Evolutionary conservation across 2,113 vertebrate genomes (phyloP), one percentile per base, ranked within the genome.

Genomic region (Scomber colias): DNA sequence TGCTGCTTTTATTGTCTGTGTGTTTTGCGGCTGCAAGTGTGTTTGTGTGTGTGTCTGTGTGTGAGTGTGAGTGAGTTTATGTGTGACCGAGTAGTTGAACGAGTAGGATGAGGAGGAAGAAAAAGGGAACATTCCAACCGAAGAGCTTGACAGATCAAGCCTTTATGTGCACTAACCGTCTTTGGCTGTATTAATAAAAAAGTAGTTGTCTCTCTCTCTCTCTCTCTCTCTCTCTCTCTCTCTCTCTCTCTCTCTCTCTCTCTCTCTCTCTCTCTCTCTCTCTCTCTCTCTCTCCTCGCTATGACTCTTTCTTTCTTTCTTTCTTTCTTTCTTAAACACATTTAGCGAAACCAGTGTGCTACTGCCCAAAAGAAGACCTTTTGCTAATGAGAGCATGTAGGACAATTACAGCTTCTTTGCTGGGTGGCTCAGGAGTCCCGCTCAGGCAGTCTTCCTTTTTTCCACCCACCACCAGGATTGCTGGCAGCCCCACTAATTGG

Each of bases 401-500:
- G 48, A 85, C 63, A 84, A 86, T 85, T 72, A 67, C 31, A 81
- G 57, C 45, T 73, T 48, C 74, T 82, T 60, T 88, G 74, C 84
- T 79, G 75, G 19, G 21, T 81, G 71, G 78, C 68, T 79, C 44
- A 61, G 64, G 51, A 60, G 35, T 65, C 75, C 50, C 21, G 3
- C 24, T 79, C 62, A 59, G 51, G 24, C 77, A 72, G 44, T 14
- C 48, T 57, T 73, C 46, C 19, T 27, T 80, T 78, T 81, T 73
- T 86, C 77, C 80, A 68, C 69, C 84, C 75, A 85, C 61, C 66
- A 59, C 63, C 67, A 68, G 79, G 79, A 76, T 80, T 44, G 74
- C 81, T 83, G 77, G 77, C 78, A 84, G 84, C 54, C 61, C 71
- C 46, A 57, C 75, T 92, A 91, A 93, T 85, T 93, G 85, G 86